phyloP scores from a whole-genome alignment of 2,113 vertebrate genomes.

The Onychostruthus taczanowskii region DNA sequence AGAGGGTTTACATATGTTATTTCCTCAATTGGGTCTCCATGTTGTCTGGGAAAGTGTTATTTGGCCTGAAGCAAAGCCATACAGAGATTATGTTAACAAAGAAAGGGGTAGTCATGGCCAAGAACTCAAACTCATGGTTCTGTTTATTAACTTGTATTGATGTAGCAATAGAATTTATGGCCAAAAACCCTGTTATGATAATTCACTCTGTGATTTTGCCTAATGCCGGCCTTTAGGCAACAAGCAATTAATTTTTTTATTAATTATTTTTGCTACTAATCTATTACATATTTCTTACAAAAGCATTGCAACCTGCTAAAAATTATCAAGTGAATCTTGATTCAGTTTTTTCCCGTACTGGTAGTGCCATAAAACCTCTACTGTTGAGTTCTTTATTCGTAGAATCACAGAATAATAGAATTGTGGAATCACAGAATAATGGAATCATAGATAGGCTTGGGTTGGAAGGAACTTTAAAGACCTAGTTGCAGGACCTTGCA shows the following conservation, averaged over 20 bases:
- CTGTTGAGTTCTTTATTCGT: background rate
- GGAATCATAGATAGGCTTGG: background rate
- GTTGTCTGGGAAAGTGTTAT: background rate
- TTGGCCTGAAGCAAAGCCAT: background rate
- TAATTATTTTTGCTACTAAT: background rate
- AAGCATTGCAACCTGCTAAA: background rate
- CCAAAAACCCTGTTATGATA: background rate
- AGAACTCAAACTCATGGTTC: background rate
- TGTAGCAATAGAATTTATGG: background rate
- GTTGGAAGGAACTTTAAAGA: background rate
- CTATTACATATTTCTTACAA: background rate
- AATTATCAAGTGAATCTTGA: background rate
- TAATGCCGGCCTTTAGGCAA: background rate
- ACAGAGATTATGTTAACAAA: background rate
- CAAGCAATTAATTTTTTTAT: background rate
- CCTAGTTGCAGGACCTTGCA: too few relatives aligned
- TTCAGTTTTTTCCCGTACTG: background rate
- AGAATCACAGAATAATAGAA: background rate
- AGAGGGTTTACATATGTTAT: background rate
- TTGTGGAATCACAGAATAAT: background rate
- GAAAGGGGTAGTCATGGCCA: background rate
- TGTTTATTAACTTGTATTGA: background rate
- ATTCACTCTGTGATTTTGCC: background rate
- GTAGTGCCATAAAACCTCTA: background rate
- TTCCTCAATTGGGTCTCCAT: background rate